phyloP scores from a whole-genome alignment of 2,888 invertebrate species.

The Apodemia hepburni region DNA sequence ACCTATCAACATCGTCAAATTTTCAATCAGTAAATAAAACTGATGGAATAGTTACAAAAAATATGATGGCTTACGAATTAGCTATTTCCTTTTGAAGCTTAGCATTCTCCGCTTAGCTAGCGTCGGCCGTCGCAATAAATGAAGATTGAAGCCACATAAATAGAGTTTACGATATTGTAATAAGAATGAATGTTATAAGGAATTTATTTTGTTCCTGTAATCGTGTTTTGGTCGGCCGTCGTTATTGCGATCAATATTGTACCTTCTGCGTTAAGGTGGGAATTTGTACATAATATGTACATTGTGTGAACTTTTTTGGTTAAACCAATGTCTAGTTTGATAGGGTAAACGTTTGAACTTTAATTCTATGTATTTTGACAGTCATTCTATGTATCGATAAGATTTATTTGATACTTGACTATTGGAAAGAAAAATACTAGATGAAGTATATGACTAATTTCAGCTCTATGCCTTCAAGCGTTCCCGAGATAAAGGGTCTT shows the following conservation, averaged over 20 bases:
- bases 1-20: too few species aligned
- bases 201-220: background rate
- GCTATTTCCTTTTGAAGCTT: too few species aligned
- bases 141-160: constrained; percentile 2
- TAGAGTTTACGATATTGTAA: constrained; percentile 5
- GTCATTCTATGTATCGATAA: background rate
- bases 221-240: constrained; percentile 2
- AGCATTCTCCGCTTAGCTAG: background rate
- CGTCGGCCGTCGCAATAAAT: background rate
- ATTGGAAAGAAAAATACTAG: background rate
- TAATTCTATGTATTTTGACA: background rate
- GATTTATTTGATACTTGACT: background rate
- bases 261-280: constrained; percentile 31
- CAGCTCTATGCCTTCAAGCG: too few species aligned
- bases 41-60: too few species aligned
- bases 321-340: constrained; percentile 14
- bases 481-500: too few species aligned
- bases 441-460: too few species aligned
- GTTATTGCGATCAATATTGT: background rate
- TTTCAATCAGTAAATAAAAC: too few species aligned
- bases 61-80: too few species aligned
- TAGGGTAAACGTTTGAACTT: background rate
- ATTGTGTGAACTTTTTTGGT: constrained; percentile 23
- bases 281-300: constrained; percentile 35
- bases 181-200: background rate